Evolutionary conservation across 2,888 invertebrate species (phyloP).

Genomic region (Bembecia ichneumoniformis): DNA sequence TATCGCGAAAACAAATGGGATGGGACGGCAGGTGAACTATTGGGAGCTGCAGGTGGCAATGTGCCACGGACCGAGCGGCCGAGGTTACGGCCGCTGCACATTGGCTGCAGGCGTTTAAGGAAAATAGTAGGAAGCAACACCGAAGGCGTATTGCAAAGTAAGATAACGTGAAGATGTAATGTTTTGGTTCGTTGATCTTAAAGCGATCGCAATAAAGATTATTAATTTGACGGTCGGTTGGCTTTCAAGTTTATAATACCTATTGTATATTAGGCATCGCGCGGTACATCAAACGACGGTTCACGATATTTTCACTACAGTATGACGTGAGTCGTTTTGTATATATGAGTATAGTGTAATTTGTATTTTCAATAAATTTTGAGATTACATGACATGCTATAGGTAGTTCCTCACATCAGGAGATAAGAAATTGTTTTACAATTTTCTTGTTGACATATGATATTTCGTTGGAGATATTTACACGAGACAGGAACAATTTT

Average conservation of each 20-base stretch:
- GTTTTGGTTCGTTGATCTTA: constrained; percentile 6
- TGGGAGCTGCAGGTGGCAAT: constrained; percentile 36
- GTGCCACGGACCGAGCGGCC: constrained; percentile 21
- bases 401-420: not conserved
- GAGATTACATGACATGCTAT: too few species aligned
- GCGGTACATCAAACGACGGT: not conserved
- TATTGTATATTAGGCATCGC: not conserved
- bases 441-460: not conserved
- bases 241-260: constrained; percentile 8
- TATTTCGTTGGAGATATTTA: not conserved
- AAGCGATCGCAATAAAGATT: constrained; percentile 1
- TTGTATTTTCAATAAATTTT: not conserved
- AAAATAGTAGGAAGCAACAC: too few species aligned
- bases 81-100: constrained; percentile 35
- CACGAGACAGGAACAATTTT: not conserved
- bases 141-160: too few species aligned
- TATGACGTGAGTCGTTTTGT: not conserved
- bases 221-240: constrained; percentile 4
- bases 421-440: not conserved
- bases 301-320: not conserved
- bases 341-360: not conserved
- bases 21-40: constrained; percentile 18
- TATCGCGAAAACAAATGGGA: constrained; percentile 13
- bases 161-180: too few species aligned
- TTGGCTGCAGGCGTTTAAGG: not conserved